Evolutionary conservation across 2,113 vertebrate species (phyloP), one percentile per base, ranked within the genome.

Genomic region (Chrysemys picta): DNA sequence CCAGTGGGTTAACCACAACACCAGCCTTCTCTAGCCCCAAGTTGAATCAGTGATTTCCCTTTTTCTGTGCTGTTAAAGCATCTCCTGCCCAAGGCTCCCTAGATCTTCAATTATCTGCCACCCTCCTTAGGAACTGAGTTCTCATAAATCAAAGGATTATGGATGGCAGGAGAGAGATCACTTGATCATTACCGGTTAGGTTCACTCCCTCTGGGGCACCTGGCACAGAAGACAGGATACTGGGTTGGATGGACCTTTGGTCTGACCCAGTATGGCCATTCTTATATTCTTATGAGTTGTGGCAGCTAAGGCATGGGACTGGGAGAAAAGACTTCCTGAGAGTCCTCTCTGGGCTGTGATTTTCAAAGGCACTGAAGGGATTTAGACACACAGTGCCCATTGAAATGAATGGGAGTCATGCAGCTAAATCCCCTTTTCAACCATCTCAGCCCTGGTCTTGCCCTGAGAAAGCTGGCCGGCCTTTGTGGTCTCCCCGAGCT

Each of bases 21-120:
- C 29, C 6, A 31, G 29, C 12, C 29, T 14, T 31, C 59, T 29
- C 13, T 6, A 0, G 49, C 0, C 0, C 80, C 47, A 53, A 3
- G 59, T 29, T 65, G 29, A 65, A 65, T 16, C 29, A 31, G 29
- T 2, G 31, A 16, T 69, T 38, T 54, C 27, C 38, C 2, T 69
- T 94, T 80, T 53, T 35, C 54, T 62, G 72, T 25, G 54, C 84
- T 1, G 4, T 87, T 35, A 80, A 75, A 90, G 91, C 35, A 31
- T 11, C 62, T 65, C 62, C n/a, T 38, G 35, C 16, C 69, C 69
- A 10, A 9, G 69, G 69, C 21, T 72, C 21, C 38, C 35, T 69
- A 54, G 31, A n/a, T n/a, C 62, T 19, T 7, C 62, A 10, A 27
- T 27, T 5, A 27, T 27, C 56, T 35, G 35, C 35, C 62, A 31